Percentiles rank a stretch among this genome's conserved stretches.
phyloP scores from a whole-genome alignment of 2,113 vertebrate genomes.

The Gallinago jamesoni region DNA sequence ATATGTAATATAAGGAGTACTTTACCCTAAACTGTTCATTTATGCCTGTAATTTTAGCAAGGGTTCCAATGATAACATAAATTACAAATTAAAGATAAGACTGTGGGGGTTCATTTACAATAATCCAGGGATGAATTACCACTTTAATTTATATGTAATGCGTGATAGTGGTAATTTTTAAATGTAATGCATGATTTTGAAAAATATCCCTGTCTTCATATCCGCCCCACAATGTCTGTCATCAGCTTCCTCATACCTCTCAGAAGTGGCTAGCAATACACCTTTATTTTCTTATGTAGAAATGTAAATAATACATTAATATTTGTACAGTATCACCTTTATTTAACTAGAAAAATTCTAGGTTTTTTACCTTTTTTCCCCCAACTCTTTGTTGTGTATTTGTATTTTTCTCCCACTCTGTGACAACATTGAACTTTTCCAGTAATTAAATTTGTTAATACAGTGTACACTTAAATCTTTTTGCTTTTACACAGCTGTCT shows the following conservation, averaged over 20 bases:
- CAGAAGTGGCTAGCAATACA: not conserved
- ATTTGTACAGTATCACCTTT: not conserved
- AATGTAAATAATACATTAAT: not conserved
- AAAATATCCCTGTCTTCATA: not conserved
- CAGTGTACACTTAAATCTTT: not conserved
- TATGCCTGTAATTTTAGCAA: not conserved
- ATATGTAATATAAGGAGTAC: not conserved
- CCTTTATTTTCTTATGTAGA: not conserved
- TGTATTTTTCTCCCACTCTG: not conserved
- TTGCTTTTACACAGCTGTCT: not conserved
- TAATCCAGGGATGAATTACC: slow-evolving; percentile 20
- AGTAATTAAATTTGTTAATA: not conserved
- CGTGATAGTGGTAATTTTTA: not conserved
- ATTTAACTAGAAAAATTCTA: not conserved
- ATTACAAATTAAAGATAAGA: slow-evolving; percentile 20
- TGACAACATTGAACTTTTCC: not conserved
- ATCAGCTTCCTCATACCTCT: not conserved
- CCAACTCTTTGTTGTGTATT: not conserved
- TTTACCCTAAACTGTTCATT: not conserved
- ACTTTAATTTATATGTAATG: not conserved
- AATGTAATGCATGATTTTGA: not conserved
- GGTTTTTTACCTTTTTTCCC: not conserved
- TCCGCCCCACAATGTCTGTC: not conserved
- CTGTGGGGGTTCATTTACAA: not conserved
- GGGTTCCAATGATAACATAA: slow-evolving; percentile 14